Evolutionary conservation across 2,888 invertebrate species (phyloP), one percentile per base, ranked within the genome.

Genomic region (Desoria tigrina): DNA sequence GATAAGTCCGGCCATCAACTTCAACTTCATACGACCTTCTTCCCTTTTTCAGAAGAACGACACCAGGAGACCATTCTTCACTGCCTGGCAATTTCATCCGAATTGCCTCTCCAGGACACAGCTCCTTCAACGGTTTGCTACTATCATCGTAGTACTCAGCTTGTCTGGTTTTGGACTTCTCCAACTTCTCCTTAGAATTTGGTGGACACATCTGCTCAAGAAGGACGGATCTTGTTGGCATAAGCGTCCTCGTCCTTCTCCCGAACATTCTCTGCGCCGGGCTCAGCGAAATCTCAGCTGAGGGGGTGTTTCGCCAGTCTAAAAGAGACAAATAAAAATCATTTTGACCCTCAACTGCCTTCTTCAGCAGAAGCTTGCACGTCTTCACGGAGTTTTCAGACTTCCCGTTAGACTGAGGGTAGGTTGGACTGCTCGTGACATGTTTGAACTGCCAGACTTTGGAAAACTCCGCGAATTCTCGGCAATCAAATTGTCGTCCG

Each of bases 401-500:
- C n/a, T n/a, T n/a, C n/a, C n/a, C n/a, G n/a, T n/a, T n/a, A n/a
- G n/a, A n/a, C n/a, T n/a, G n/a, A n/a, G n/a, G n/a, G n/a, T n/a
- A n/a, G n/a, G n/a, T n/a, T n/a, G n/a, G n/a, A n/a, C n/a, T n/a
- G n/a, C n/a, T n/a, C n/a, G n/a, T n/a, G n/a, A n/a, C n/a, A n/a
- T n/a, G n/a, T n/a, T n/a, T n/a, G n/a, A 14, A n/a, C n/a, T n/a
- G n/a, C 14, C 14, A 14, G 42, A 11, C 11, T 14, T n/a, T n/a
- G n/a, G n/a, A n/a, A n/a, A n/a, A n/a, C n/a, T n/a, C n/a, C n/a
- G n/a, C n/a, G n/a, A n/a, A n/a, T n/a, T n/a, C n/a, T n/a, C n/a
- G n/a, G n/a, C n/a, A n/a, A n/a, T n/a, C n/a, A n/a, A n/a, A 73
- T 50, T 76, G 61, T 1, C 64, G 69, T 42, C 69, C 72, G 60